phyloP scores from a whole-genome alignment of 2,113 vertebrate genomes.

The Hypocryptadius cinnamomeus region DNA sequence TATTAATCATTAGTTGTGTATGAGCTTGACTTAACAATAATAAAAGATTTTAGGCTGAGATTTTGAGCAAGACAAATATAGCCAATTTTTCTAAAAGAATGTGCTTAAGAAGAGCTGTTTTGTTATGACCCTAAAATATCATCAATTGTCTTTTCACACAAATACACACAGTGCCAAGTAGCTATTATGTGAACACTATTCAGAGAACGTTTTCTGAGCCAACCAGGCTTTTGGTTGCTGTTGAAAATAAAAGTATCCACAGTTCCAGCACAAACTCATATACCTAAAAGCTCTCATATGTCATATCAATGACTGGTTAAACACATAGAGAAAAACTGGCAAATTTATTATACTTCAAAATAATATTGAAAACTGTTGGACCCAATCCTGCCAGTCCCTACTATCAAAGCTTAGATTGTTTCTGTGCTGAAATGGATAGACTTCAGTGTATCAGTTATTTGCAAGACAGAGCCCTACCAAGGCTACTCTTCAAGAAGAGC shows the following conservation, averaged over 20 bases:
- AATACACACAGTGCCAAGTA: background rate
- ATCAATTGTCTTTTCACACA: background rate
- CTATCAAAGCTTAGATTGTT: background rate
- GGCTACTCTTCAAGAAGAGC: background rate
- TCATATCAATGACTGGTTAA: background rate
- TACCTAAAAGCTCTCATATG: background rate
- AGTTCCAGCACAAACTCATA: background rate
- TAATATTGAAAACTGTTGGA: background rate
- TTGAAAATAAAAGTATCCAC: background rate
- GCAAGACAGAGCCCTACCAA: background rate
- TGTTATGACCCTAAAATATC: background rate
- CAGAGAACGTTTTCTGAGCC: background rate
- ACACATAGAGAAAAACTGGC: rapidly evolving
- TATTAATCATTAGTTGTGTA: too few relatives aligned
- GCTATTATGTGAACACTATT: background rate
- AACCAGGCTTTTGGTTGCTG: background rate
- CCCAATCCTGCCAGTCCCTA: background rate
- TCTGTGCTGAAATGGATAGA: background rate
- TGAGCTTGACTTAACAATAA: background rate
- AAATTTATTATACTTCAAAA: background rate
- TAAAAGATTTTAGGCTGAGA: background rate
- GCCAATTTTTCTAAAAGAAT: background rate
- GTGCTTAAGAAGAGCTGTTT: background rate
- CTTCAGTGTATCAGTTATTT: background rate
- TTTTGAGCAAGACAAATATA: background rate